Conservation (phyloP, 2,888 invertebrate species). For the Rhamnusium bicolor region DNA sequence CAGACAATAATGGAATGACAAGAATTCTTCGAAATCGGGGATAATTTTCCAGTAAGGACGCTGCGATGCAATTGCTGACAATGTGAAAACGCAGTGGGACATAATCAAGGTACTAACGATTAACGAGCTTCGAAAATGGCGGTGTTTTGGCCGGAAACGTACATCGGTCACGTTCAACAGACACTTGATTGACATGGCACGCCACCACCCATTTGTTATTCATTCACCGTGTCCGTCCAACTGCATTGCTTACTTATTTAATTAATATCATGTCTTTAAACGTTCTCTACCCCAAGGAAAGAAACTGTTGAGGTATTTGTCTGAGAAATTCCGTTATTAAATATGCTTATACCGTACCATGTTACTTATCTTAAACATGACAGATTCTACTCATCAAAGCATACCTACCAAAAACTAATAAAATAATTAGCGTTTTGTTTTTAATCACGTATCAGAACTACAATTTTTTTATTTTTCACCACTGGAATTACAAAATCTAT, state of each 20-base stretch:
- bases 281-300: neutral
- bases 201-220: conserved; percentile 56
- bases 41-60: conserved; percentile 11
- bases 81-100: conserved; percentile 41
- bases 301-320: conserved; percentile 14
- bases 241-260: conserved; percentile 49
- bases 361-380: neutral
- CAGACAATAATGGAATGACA: neutral
- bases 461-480: no score
- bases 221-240: conserved; percentile 50
- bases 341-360: neutral
- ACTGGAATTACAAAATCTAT: no score
- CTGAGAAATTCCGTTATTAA: neutral
- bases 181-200: conserved; percentile 52
- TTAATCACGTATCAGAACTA: neutral
- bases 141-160: conserved; percentile 43
- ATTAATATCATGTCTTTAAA: conserved; percentile 41
- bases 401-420: neutral
- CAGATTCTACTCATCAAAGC: neutral
- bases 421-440: neutral
- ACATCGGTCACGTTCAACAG: conserved; percentile 50
- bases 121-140: conserved; percentile 47
- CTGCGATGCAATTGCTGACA: conserved; percentile 42
- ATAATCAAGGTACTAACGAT: conserved; percentile 44
- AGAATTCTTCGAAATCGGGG: conserved; percentile 7